Conservation (phyloP, 2,888 invertebrate genomes). For the Synergus laeviventris region DNA sequence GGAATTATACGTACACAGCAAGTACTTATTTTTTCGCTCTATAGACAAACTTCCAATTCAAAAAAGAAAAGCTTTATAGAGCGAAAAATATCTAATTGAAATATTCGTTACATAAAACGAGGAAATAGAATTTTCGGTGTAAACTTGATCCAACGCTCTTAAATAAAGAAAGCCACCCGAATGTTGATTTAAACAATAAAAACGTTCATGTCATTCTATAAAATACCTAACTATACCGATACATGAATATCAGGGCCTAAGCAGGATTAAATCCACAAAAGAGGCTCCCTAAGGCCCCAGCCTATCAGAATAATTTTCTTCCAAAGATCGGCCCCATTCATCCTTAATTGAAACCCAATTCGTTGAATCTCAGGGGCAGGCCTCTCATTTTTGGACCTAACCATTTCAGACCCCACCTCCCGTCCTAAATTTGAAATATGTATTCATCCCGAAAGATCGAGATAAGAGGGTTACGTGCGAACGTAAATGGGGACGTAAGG, state of each 20-base stretch:
- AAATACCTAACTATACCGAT: not conserved
- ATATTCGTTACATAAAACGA: too few relatives aligned
- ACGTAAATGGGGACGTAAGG: slow-evolving; percentile 62
- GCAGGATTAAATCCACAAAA: not conserved
- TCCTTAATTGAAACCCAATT: not conserved
- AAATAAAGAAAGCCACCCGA: not conserved
- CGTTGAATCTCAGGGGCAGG: not conserved
- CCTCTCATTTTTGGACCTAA: not conserved
- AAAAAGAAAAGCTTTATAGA: too few relatives aligned
- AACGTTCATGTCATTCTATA: not conserved
- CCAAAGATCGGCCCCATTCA: not conserved
- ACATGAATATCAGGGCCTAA: not conserved
- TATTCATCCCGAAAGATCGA: not conserved
- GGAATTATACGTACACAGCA: too few relatives aligned
- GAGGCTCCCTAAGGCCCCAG: not conserved
- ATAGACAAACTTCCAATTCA: too few relatives aligned
- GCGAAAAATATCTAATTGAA: too few relatives aligned
- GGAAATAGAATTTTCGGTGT: too few relatives aligned
- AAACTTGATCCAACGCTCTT: too few relatives aligned
- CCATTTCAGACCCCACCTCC: not conserved
- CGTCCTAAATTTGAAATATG: slow-evolving; percentile 3
- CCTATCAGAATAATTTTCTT: not conserved
- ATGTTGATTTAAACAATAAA: not conserved
- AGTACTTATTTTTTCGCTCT: too few relatives aligned
- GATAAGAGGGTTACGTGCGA: slow-evolving; percentile 55